Percentiles rank a stretch among this genome's conserved stretches.
Conservation (phyloP, 1,140 invertebrate species). For the Drosophila jambulina region DNA sequence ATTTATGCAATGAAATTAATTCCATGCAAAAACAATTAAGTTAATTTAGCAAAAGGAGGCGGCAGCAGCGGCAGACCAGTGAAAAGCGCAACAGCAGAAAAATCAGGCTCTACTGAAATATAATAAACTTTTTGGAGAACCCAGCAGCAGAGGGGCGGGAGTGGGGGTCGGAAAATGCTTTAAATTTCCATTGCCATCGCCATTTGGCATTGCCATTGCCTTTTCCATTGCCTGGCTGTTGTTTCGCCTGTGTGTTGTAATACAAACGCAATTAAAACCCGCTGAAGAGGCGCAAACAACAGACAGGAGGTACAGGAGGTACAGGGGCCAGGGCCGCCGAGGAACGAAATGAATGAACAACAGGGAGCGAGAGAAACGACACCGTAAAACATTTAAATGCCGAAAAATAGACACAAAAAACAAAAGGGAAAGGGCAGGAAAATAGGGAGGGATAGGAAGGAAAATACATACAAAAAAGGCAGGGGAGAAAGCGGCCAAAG, state of each 20-base stretch:
- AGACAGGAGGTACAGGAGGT: conserved; percentile 47
- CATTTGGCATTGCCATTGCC: conserved; percentile 43
- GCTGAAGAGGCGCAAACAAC: conserved; percentile 82
- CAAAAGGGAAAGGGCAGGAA: conserved; percentile 4
- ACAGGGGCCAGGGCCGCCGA: conserved; percentile 8
- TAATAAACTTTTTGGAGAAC: conserved; percentile 70
- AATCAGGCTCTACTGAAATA: conserved; percentile 80
- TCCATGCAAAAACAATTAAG: conserved; percentile 84
- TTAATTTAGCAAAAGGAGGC: conserved; percentile 79
- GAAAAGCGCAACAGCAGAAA: conserved; percentile 73
- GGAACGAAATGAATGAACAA: conserved; percentile 42
- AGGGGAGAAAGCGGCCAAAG: neutral
- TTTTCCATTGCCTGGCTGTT: conserved; percentile 37
- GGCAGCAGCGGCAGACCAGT: conserved; percentile 1
- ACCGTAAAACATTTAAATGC: conserved; percentile 83
- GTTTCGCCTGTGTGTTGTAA: conserved; percentile 61
- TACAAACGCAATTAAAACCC: conserved; percentile 84
- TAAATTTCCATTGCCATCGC: conserved; percentile 71
- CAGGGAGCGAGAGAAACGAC: conserved; percentile 53
- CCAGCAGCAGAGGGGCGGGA: neutral
- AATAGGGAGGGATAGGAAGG: conserved; percentile 1
- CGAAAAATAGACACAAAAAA: conserved; percentile 75
- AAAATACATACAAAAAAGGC: neutral
- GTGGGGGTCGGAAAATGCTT: conserved; percentile 55
- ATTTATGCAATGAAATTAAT: conserved; percentile 83